Conservation (phyloP, 1,140 invertebrate species). For the Drosophila sulfurigaster region DNA sequence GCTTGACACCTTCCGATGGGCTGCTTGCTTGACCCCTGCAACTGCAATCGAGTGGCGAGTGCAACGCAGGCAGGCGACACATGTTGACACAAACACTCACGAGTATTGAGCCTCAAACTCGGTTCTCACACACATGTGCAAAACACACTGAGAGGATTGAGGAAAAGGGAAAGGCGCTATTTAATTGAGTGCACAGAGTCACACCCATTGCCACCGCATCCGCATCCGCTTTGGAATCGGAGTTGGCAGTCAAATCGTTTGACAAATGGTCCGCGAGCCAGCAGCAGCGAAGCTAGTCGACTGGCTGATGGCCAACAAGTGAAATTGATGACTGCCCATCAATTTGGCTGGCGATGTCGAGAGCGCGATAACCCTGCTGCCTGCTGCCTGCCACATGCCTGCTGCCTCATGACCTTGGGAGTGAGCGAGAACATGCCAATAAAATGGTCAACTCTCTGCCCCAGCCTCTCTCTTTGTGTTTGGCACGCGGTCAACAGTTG, state of each 20-base stretch:
- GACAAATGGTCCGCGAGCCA: conserved; percentile 65
- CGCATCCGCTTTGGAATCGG: conserved; percentile 24
- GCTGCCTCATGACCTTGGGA: conserved; percentile 50
- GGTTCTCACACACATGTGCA: neutral
- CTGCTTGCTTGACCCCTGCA: neutral
- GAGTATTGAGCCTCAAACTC: neutral
- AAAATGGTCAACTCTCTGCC: conserved; percentile 59
- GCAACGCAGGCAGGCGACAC: conserved; percentile 24
- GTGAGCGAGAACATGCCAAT: conserved; percentile 67
- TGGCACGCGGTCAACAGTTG: conserved; percentile 74
- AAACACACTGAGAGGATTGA: neutral
- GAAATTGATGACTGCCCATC: conserved; percentile 82
- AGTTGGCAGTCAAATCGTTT: conserved; percentile 44
- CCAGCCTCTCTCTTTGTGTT: neutral
- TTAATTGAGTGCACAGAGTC: conserved; percentile 71
- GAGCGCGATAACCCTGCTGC: conserved; percentile 56
- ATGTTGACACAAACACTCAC: conserved; percentile 22
- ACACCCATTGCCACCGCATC: conserved; percentile 34
- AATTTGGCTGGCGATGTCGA: conserved; percentile 69
- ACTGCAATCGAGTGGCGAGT: conserved; percentile 5
- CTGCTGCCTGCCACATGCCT: no score
- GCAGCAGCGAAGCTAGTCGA: conserved; percentile 7
- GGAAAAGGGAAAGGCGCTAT: conserved; percentile 16
- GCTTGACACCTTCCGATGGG: neutral
- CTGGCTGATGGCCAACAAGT: conserved; percentile 61